phyloP scores from a whole-genome alignment of 37 sponge, comb jelly and placozoan genomes.

The Eunapius fragilis region DNA sequence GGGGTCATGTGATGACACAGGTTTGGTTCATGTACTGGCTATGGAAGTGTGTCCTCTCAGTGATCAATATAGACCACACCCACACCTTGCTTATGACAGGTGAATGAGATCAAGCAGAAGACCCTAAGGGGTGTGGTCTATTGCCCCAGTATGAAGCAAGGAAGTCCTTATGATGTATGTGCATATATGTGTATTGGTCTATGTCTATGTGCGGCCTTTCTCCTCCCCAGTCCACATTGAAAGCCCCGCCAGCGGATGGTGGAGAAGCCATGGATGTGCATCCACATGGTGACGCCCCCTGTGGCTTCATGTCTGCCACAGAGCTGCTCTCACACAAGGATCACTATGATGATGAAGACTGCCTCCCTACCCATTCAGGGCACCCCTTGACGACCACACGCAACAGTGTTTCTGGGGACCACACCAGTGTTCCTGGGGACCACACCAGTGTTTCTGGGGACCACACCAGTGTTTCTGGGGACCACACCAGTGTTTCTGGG shows the following conservation, averaged over 20 bases:
- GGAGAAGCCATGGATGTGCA: no score
- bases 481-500: no score
- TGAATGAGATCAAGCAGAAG: constrained; percentile 46
- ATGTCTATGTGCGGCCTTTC: neutral
- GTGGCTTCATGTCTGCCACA: neutral
- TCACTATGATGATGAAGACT: neutral
- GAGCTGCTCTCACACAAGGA: neutral
- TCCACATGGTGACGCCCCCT: neutral
- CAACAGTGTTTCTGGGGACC: no score
- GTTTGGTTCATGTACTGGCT: no score
- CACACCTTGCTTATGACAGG: constrained; percentile 32
- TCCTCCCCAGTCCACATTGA: neutral
- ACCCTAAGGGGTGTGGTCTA: constrained; percentile 14
- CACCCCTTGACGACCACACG: no score
- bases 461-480: no score
- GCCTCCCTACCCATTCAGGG: no score
- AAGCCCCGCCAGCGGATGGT: neutral
- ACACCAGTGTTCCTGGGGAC: no score
- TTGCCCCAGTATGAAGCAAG: neutral
- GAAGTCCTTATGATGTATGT: neutral
- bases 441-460: no score
- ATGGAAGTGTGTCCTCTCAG: neutral
- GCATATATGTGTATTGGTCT: neutral
- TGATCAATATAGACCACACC: neutral
- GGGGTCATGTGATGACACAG: no score